Base-by-base conservation (phyloP, 2,888 invertebrate species). In the Philopedon plagiatum region DNA sequence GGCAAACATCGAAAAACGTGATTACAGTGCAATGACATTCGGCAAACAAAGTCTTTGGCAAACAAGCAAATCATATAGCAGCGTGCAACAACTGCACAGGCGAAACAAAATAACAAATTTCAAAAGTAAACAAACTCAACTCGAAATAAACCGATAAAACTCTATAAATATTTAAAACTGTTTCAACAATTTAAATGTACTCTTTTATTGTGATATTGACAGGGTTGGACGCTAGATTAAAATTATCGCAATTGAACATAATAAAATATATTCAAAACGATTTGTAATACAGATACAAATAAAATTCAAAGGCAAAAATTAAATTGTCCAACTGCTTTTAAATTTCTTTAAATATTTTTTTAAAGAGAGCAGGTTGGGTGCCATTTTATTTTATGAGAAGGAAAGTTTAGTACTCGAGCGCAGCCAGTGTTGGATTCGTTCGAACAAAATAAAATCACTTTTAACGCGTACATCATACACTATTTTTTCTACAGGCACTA, bases 131-230 rank as follows among this genome's bases (percentile, higher is more conserved):
- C 57, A 66, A 66, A 66, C 57, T 18, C 32, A 44, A 57, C 44
- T 21, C 46, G 46, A 58, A 66, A 66, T 66, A 66, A 66, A 46
- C 65, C 65, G 65, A 66, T 66, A 66, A 66, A 66, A 66, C 65
- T 58, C 37, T 66, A 66, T 66, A 66, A 66, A 66, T 66, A 66
- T 66, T 66, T 58, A 57, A 65, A 65, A 46, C 44, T 26, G 57
- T 57, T 65, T 57, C 44, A 57, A 65, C 57, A 46, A 63, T 57
- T 57, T 65, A 65, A 65, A 57, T 51, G 13, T 44, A 44, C 21
- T 37, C 32, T 44, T 61, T 46, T 61, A 46, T 46, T 21, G 9
- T 46, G 46, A 41, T 19, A 23, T 61, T 61, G 9, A 46, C 61
- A 61, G 61, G 26, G 46, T n/a, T 15, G 34, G 18, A 62, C 26